phyloP scores from a whole-genome alignment of 2,888 invertebrate species.

The Melipona beecheii region DNA sequence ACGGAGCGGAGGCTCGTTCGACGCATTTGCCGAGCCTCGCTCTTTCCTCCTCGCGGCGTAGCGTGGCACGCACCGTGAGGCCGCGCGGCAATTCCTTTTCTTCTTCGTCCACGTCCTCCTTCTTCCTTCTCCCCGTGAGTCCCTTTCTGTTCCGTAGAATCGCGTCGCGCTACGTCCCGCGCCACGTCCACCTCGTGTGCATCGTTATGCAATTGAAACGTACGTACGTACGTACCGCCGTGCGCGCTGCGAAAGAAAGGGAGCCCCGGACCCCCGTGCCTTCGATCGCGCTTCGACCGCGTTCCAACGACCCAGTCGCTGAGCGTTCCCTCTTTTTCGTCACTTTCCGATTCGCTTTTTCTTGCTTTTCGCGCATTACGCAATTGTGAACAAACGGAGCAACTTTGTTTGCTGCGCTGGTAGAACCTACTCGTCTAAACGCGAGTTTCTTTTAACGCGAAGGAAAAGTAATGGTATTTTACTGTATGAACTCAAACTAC shows the following conservation, averaged over 20 bases:
- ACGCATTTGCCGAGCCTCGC: not conserved
- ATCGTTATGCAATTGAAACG: conserved; percentile 66
- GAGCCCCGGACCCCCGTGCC: not conserved
- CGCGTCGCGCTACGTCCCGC: not conserved
- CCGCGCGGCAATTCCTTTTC: conserved; percentile 51
- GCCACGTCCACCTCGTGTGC: conserved; percentile 37
- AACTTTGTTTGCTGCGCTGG: too few relatives aligned
- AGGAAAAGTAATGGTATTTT: too few relatives aligned
- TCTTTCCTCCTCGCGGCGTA: not conserved
- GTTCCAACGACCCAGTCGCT: not conserved
- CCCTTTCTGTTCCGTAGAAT: conserved; percentile 1
- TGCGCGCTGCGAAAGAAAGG: conserved; percentile 37
- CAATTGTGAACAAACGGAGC: too few relatives aligned
- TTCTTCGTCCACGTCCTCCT: conserved; percentile 37
- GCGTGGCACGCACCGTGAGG: not conserved
- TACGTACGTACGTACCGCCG: not conserved
- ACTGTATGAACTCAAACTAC: too few relatives aligned
- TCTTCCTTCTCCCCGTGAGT: conserved; percentile 24
- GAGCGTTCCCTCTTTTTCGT: too few relatives aligned
- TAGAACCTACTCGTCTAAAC: too few relatives aligned
- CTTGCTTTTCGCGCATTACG: too few relatives aligned
- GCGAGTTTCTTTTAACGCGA: too few relatives aligned
- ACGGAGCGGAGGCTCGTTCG: not conserved
- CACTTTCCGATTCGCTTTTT: too few relatives aligned
- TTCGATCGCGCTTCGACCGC: not conserved